Evolutionary conservation across 2,888 invertebrate genomes (phyloP).

Genomic region (Cheiracanthium punctorium): DNA sequence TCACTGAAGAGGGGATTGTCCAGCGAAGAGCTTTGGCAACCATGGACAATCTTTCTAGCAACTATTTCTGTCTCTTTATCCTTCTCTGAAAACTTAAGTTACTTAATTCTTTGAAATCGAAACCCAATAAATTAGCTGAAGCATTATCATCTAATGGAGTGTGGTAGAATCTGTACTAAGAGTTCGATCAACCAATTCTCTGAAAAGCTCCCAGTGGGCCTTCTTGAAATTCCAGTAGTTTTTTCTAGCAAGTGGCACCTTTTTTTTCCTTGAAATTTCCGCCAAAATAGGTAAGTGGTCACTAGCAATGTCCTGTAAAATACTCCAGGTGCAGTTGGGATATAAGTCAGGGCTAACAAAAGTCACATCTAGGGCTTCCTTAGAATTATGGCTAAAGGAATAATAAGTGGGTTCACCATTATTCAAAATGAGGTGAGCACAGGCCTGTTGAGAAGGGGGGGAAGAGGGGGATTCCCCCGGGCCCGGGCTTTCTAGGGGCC

Average conservation of each 20-base stretch:
- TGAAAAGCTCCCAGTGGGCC: not conserved
- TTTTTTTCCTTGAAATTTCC: not conserved
- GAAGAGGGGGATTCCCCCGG: too few relatives aligned
- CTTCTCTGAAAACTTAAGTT: too few relatives aligned
- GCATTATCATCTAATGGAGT: not conserved
- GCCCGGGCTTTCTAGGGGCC: too few relatives aligned
- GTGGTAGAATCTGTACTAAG: too few relatives aligned
- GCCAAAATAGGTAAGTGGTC: not conserved
- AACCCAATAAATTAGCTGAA: constrained; percentile 1
- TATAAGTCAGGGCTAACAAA: not conserved
- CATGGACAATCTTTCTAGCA: not conserved
- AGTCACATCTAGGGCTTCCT: not conserved
- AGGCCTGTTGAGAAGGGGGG: not conserved
- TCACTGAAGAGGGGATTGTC: not conserved
- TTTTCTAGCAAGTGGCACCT: not conserved
- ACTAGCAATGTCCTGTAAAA: not conserved
- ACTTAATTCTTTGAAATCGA: not conserved
- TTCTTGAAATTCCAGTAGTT: constrained; percentile 11
- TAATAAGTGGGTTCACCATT: too few relatives aligned
- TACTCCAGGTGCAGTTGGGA: not conserved
- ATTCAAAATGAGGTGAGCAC: too few relatives aligned
- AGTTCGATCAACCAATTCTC: not conserved
- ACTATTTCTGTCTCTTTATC: too few relatives aligned
- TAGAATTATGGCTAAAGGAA: too few relatives aligned
- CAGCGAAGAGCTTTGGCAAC: not conserved